A percentile compares a stretch with the other conserved stretches of the same genome.
Conservation (phyloP, 2,113 vertebrate species). For the Piaya cayana region DNA sequence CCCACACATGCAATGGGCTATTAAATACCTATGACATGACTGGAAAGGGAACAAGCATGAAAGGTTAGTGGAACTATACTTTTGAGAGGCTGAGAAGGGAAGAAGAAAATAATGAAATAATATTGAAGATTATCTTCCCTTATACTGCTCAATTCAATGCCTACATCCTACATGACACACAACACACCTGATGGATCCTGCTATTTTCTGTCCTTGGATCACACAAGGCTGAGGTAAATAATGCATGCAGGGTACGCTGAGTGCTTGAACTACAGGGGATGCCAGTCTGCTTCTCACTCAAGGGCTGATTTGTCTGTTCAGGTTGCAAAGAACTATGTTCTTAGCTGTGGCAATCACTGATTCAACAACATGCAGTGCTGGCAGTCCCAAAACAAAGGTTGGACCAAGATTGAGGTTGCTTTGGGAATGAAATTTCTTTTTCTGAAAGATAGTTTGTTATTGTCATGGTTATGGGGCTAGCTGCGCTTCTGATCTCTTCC, state of each 20-base stretch:
- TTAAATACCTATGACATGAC: background rate
- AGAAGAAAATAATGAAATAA: background rate
- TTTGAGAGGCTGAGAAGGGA: background rate
- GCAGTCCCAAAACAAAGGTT: background rate
- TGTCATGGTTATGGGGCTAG: background rate
- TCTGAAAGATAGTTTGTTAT: background rate
- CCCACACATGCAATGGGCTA: background rate
- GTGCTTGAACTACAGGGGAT: background rate
- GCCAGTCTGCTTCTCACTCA: background rate
- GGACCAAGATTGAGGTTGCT: background rate
- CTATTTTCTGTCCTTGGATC: background rate
- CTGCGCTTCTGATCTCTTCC: background rate
- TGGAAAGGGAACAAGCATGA: background rate
- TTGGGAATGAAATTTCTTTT: background rate
- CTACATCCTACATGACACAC: background rate
- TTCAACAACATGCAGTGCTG: background rate
- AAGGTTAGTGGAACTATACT: background rate
- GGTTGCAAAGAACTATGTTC: background rate
- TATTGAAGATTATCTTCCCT: background rate
- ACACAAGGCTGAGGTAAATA: background rate
- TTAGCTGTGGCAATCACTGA: background rate
- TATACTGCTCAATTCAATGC: background rate
- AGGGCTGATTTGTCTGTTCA: background rate
- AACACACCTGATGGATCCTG: background rate
- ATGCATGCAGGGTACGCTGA: rapidly evolving